Conservation (phyloP, 1,140 invertebrate species). For the Drosophila pandora region DNA sequence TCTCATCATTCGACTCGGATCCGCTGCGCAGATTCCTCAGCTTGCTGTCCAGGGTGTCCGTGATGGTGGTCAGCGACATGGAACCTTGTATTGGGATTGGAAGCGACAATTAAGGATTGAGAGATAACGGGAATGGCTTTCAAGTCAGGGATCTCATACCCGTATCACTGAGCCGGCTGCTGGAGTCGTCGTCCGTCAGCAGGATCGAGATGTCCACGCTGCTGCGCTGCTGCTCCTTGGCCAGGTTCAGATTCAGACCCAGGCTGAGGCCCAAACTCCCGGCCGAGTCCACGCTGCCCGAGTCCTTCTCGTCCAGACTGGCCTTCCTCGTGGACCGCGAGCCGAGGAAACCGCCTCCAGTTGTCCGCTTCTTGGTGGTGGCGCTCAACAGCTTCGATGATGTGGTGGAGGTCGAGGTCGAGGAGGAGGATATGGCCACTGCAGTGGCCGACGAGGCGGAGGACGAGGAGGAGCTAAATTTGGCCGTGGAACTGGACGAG, state of each 20-base stretch:
- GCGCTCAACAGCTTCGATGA: conserved; percentile 28
- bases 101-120: neutral
- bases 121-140: neutral
- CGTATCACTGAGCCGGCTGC: conserved; percentile 75
- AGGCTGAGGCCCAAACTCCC: conserved; percentile 51
- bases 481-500: conserved; percentile 43
- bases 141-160: conserved; percentile 48
- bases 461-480: conserved; percentile 54
- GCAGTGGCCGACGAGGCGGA: conserved; percentile 25
- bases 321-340: conserved; percentile 61
- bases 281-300: conserved; percentile 62
- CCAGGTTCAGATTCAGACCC: conserved; percentile 46
- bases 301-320: conserved; percentile 79
- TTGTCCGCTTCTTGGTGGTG: conserved; percentile 54
- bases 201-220: conserved; percentile 78
- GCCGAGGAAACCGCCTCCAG: conserved; percentile 19
- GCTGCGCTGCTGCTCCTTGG: conserved; percentile 69
- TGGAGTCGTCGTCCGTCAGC: conserved; percentile 78
- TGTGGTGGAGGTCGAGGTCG: conserved; percentile 13
- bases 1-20: conserved; percentile 80
- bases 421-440: conserved; percentile 16
- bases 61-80: conserved; percentile 86
- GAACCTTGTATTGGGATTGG: conserved; percentile 79
- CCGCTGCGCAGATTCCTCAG: conserved; percentile 86
- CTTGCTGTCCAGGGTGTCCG: conserved; percentile 90